Evolutionary conservation across 2,888 invertebrate species (phyloP).

Genomic region (Aethes cnicana): DNA sequence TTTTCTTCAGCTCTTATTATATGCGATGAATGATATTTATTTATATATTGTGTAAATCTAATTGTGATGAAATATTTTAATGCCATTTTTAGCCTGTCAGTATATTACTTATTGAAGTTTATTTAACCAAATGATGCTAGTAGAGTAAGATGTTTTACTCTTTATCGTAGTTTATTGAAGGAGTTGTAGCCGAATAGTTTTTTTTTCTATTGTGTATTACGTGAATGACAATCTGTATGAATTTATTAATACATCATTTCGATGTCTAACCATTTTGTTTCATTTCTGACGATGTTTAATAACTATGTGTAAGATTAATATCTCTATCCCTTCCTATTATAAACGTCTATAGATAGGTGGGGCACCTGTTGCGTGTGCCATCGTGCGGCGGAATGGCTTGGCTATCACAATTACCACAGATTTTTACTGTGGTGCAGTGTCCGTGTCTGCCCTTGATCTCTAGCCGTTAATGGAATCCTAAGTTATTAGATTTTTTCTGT

Average conservation of each 20-base stretch:
- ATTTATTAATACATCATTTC: slow-evolving; percentile 77
- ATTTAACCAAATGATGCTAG: slow-evolving; percentile 81
- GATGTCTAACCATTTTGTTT: slow-evolving; percentile 57
- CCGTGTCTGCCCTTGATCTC: no score
- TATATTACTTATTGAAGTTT: slow-evolving; percentile 71
- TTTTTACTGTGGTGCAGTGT: no score
- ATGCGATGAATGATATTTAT: slow-evolving; percentile 55
- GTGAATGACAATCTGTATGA: slow-evolving; percentile 76
- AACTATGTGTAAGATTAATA: no score
- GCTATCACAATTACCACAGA: no score
- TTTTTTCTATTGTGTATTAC: slow-evolving; percentile 76
- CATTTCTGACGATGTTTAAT: no score
- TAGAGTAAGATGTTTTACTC: slow-evolving; percentile 76
- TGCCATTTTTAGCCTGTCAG: slow-evolving; percentile 76
- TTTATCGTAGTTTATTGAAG: slow-evolving; percentile 56
- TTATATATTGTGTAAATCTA: slow-evolving; percentile 61
- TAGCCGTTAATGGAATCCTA: no score
- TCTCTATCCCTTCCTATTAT: not conserved
- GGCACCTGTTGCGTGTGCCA: no score
- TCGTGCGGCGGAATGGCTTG: no score
- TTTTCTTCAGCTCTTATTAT: slow-evolving; percentile 24
- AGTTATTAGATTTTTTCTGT: no score
- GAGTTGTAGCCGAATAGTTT: slow-evolving; percentile 71
- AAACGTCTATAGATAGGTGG: no score
- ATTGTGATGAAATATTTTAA: slow-evolving; percentile 77